These are phyloP conservation scores for Crenichthys baileyi DNA, from an alignment of 2,797 vertebrate genomes.

Conservation along the genomic window DNA sequence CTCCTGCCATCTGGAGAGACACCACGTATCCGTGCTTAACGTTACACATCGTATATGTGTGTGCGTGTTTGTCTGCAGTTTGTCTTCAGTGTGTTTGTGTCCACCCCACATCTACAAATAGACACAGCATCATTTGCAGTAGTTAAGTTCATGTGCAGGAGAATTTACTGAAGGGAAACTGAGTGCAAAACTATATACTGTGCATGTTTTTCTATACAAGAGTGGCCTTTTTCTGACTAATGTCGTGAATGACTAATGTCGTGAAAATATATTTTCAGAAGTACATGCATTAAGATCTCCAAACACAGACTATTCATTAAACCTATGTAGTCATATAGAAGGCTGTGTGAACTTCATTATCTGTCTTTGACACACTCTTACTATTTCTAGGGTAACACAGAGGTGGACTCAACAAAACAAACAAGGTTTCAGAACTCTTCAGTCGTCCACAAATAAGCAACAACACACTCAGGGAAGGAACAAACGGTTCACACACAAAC, in stretches of 20 bases:
- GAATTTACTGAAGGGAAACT: slow-evolving; percentile 41
- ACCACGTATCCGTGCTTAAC: slow-evolving; percentile 57
- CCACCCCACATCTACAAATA: slow-evolving; percentile 67
- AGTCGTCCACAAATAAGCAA: slow-evolving; percentile 50
- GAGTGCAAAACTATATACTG: slow-evolving; percentile 18
- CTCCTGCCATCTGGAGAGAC: slow-evolving; percentile 76
- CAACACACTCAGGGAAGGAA: slow-evolving; percentile 26
- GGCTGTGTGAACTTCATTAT: slow-evolving; percentile 46
- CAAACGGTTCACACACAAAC: slow-evolving; percentile 4
- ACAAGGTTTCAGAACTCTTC: slow-evolving; percentile 41
- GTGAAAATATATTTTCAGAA: background rate
- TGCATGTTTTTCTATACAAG: background rate
- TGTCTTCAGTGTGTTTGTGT: slow-evolving; percentile 49
- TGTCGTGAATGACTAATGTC: background rate
- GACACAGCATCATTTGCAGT: slow-evolving; percentile 63
- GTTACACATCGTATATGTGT: slow-evolving; percentile 47
- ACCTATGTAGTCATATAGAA: background rate
- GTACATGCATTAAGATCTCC: background rate
- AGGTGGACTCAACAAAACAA: slow-evolving; percentile 52
- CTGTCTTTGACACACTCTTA: slow-evolving; percentile 27
- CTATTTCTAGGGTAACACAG: slow-evolving; percentile 43
- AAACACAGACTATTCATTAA: background rate
- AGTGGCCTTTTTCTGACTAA: slow-evolving; percentile 13
- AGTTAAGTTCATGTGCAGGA: slow-evolving; percentile 51
- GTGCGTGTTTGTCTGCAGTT: slow-evolving; percentile 17